These are phyloP conservation scores for Mylabris sibirica DNA, from an alignment of 2,888 invertebrate genomes.

Conservation along the genomic window DNA sequence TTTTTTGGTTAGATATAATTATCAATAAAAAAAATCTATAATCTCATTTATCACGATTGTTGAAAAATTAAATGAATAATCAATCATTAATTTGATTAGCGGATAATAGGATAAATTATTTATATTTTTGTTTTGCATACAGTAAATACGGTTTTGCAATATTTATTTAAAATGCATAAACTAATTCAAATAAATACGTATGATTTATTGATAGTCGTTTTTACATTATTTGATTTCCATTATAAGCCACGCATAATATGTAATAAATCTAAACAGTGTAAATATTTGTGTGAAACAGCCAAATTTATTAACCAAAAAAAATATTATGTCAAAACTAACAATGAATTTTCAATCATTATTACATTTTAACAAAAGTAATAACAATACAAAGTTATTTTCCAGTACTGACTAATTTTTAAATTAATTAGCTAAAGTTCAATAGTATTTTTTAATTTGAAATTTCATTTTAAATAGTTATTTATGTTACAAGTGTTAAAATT, in stretches of 20 bases:
- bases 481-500: no score
- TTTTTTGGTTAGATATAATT: no score
- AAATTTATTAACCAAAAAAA: not conserved
- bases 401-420: no score
- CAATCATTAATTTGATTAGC: not conserved
- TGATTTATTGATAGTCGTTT: slow-evolving; percentile 6
- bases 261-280: slow-evolving; percentile 12
- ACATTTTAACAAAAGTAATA: no score
- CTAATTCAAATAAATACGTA: slow-evolving; percentile 7
- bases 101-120: not conserved
- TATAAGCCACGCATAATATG: not conserved
- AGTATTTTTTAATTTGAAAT: no score
- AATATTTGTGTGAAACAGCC: not conserved
- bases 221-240: slow-evolving; percentile 10
- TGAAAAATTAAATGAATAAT: no score
- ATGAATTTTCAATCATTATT: not conserved
- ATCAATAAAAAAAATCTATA: no score
- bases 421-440: no score
- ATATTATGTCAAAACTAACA: not conserved
- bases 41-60: no score
- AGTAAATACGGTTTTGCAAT: not conserved
- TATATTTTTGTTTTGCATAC: not conserved
- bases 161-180: slow-evolving; percentile 8
- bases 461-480: no score
- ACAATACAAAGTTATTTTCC: no score